Evolutionary conservation across 2,797 vertebrate genomes (phyloP), one percentile per base, ranked within the genome.

Genomic region (Staurois parvus): DNA sequence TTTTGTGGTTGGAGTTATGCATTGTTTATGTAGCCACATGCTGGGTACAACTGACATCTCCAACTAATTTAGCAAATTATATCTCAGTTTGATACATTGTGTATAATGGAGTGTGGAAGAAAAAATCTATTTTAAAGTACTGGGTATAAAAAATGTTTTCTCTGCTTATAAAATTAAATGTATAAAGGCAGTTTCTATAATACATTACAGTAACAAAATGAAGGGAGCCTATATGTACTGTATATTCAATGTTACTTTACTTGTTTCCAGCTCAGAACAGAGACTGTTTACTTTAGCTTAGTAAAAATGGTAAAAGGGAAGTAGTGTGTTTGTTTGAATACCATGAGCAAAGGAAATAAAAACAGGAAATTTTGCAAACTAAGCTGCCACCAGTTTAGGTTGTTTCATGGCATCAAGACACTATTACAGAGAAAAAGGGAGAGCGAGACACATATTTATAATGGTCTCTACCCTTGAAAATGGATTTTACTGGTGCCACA

Each of bases 1-100:
- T 73, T 62, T 72, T 72, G 76, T 72, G 64, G 37, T 74, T 79
- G 66, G 56, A 85, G 76, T 79, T 79, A 85, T 85, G 76, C 69
- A 72, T 79, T 85, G 69, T 85, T 85, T 79, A 69, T 79, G 64
- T 56, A 85, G 59, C 69, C 84, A 74, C 84, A 85, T 56, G 76
- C 84, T 73, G 84, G 62, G 76, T 62, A 68, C 48, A 79, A 74
- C 84, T 85, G 76, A 85, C 84, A 85, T 79, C 40, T 79, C 84
- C 76, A 79, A 85, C 76, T 85, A 79, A 85, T 85, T 85, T 85
- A 67, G 84, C 76, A 79, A 85, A 85, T 85, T 79, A 40, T 69
- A 67, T 79, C 76, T 67, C 76, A 67, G 84, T 85, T 85, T 85
- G 76, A 79, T 85, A 45, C 62, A 45, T 74, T 64, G 69, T 73